Conservation (phyloP, 2,113 vertebrate species). For the Hyla sarda region DNA sequence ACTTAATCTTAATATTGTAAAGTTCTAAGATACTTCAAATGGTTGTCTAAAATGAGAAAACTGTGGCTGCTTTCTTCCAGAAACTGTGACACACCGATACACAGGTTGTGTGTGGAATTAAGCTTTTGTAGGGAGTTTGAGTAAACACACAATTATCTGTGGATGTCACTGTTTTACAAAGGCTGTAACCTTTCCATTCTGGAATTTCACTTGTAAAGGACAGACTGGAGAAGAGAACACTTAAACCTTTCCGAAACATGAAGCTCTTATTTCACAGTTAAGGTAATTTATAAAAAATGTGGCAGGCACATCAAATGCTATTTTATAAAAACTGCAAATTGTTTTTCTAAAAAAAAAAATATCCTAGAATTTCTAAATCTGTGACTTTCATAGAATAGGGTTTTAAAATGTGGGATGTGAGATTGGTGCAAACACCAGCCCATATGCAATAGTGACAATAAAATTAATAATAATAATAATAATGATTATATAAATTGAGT, state of each 20-base stretch:
- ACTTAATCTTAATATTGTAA: too few species aligned
- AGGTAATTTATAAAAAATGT: constrained; percentile 1
- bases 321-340: background rate
- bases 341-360: background rate
- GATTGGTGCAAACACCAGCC: background rate
- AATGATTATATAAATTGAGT: too few species aligned
- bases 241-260: background rate
- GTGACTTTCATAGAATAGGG: background rate
- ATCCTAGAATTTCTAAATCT: background rate
- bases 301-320: background rate
- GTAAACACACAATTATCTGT: background rate
- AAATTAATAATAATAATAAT: too few species aligned
- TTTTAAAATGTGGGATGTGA: background rate
- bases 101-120: background rate
- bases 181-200: background rate
- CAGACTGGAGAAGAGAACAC: background rate
- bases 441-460: background rate
- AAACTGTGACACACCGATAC: background rate
- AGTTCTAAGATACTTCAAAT: too few species aligned
- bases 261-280: background rate
- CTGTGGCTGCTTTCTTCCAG: background rate
- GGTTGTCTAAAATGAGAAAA: background rate
- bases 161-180: background rate
- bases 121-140: background rate
- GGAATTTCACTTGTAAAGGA: background rate